Evolutionary conservation across 2,113 vertebrate species (phyloP), one percentile per base, ranked within the genome.

Genomic region (Halcyon malimbica): DNA sequence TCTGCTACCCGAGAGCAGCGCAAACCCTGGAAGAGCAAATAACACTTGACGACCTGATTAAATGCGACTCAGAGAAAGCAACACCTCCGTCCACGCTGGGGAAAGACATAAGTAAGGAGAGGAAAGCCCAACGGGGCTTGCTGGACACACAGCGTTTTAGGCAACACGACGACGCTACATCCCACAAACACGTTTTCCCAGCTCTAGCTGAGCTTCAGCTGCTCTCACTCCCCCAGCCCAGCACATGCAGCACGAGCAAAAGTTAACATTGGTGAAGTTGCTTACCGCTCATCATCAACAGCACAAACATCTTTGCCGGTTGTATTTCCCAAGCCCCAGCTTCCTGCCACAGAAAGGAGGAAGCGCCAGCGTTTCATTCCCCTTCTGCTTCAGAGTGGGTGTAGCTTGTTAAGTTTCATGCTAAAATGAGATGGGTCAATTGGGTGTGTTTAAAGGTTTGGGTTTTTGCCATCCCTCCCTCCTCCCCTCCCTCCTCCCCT

Each of bases 401-500:
- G 98, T 95, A 96, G 96, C 98, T 97, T 3, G 87, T n/a, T 42
- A 97, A 97, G 97, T 96, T 97, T 96, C 97, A 88, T 64, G 96
- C 96, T 69, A 78, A 65, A 92, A 97, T 67, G 97, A 97, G 96
- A 98, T 91, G 97, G 98, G 97, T 97, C 97, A 82, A 88, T 75
- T 73, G 98, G 98, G 98, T 96, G 98, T 97, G 98, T 93, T 94
- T 90, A 85, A 94, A 96, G 86, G 90, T 93, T 94, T 95, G 95
- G 57, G 78, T 42, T 42, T 95, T 93, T 94, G 87, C 93, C 97
- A 77, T 93, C 79, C 39, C 37, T 94, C 91, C 77, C 70, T 91
- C 42, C 68, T 48, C 57, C 37, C 92, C 87, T 85, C 94, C 96
- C 94, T 68, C 81, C 68, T 48, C 57, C 37, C 92, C 87, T 85